Evolutionary conservation across 2,113 vertebrate species (phyloP), one percentile per base, ranked within the genome.

Genomic region (Strix aluco): DNA sequence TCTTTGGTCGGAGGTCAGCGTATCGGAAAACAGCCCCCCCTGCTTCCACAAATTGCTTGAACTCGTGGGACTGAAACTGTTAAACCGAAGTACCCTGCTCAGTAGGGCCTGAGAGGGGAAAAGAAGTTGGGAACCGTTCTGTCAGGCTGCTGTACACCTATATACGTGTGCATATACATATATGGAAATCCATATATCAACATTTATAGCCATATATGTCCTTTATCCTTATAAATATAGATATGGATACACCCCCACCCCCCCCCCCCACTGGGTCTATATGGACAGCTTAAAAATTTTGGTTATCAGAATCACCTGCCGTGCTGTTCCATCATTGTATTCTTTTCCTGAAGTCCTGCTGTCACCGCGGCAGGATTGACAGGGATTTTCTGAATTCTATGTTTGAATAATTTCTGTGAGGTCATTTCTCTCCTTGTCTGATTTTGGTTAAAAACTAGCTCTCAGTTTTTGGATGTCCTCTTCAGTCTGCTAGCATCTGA

Each of bases 301-400:
- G 77, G 20, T 87, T 92, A 71, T 93, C 88, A 94, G 94, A 58
- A 95, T 94, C 83, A 96, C 20, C 51, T 91, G 80, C 77, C 61
- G 8, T 82, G 84, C 40, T 96, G 55, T 88, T 96, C 79, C 44
- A 30, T 86, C 93, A 62, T 85, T 70, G 49, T 71, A 81, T 78
- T 81, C 81, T 96, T 92, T 92, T 80, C 94, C 94, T 86, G 59
- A 95, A 97, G 93, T 82, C 82, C 94, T 90, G 81, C 93, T 96
- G 92, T 47, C 23, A 66, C 78, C 89, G 57, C 22, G 25, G 88
- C 72, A 96, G 91, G 71, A 84, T 14, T 80, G 86, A 77, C 77
- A 74, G 70, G 87, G 81, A 90, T 94, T 47, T 97, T 92, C 71
- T 91, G 78, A 85, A 88, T 27, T 27, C 57, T 92, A 38, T 7